Base-by-base conservation (phyloP, 2,113 vertebrate genomes). In the Ancistrus triradiatus region DNA sequence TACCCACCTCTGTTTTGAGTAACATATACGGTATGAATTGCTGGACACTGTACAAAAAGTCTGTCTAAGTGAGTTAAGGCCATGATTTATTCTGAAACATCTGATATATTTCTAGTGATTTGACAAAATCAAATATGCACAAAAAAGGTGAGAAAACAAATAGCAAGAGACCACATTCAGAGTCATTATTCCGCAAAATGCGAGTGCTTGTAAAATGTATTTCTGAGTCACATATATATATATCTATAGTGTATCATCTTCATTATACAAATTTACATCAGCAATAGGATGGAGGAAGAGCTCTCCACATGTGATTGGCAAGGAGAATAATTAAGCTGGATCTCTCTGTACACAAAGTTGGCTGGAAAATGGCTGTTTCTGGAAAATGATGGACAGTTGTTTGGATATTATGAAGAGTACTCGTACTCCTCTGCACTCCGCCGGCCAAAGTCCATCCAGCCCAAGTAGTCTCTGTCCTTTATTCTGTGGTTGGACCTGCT, bases 381-480 rank as follows among this genome's bases (percentile, higher is more conserved):
- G 51, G 24, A 19, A 43, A 44, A 21, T 53, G 9, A 35, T 53
- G 19, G 22, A 7, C 22, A 15, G 63, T 24, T 24, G 25, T 43
- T 21, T 51, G 38, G 69, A 31, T 80, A 80, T 88, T 88, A 94
- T 52, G 91, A 91, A 31, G 91, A 87, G 65, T 95, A 95, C 17
- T 98, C 90, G 0, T 95, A 95, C 72, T 96, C 95, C 76, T 98
- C 95, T 7, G 91, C 91, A 4, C 91, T 98, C 67, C 94, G 92
- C 8, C 93, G 83, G 19, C 96, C 95, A 52, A 98, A 98, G 82
- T 98, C 96, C 96, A 98, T 97, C 96, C 96, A 98, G 72, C 96
- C 96, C 68, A 91, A 80, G 83, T 98, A 98, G 81, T 98, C 95
- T 76, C 95, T 89, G 89, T 97, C 93, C 43, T 86, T 94, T 91